phyloP scores from a whole-genome alignment of 2,797 vertebrate genomes.

The Sylvilagus floridanus region DNA sequence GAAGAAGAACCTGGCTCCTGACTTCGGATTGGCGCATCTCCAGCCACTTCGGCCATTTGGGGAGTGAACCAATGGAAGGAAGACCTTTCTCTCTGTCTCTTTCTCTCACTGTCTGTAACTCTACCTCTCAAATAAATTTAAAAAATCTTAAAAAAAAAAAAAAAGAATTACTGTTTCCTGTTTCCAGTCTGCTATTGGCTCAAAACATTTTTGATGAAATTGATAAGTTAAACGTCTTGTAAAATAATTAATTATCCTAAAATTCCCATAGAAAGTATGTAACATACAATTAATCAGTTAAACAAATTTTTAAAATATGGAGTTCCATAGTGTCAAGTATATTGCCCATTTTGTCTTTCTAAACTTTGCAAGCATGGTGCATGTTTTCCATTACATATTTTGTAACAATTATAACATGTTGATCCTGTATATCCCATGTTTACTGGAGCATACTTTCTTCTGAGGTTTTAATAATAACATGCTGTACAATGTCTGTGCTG shows the following conservation, averaged over 20 bases:
- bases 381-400: not conserved
- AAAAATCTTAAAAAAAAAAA: too few relatives aligned
- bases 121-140: too few relatives aligned
- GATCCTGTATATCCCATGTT: not conserved
- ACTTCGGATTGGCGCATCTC: too few relatives aligned
- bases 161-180: not conserved
- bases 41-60: not conserved
- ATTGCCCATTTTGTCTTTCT: not conserved
- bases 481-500: not conserved
- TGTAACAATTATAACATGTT: not conserved
- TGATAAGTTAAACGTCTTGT: not conserved
- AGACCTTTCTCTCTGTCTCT: too few relatives aligned
- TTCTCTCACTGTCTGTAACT: too few relatives aligned
- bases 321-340: not conserved
- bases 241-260: not conserved
- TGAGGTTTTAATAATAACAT: not conserved
- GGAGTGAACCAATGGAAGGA: too few relatives aligned
- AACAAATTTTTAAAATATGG: not conserved
- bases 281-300: not conserved
- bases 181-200: not conserved
- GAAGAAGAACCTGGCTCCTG: too few relatives aligned
- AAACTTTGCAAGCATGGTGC: not conserved
- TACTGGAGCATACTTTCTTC: not conserved
- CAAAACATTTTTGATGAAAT: not conserved
- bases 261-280: not conserved